These are phyloP conservation scores for Zosterops hypoxanthus DNA, from an alignment of 2,113 vertebrate species.

Conservation along the genomic window DNA sequence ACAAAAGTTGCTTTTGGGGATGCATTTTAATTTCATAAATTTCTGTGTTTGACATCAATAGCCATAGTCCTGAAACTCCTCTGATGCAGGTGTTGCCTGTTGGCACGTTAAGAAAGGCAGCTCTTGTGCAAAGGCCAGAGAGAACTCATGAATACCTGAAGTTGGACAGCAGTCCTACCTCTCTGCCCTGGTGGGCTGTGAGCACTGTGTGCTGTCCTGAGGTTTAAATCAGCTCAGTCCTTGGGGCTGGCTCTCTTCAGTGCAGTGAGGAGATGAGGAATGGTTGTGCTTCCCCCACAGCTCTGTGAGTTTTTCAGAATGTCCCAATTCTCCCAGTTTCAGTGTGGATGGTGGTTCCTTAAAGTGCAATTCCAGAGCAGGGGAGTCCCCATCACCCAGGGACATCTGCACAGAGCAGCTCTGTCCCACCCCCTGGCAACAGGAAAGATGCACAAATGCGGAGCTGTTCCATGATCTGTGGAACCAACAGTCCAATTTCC, in stretches of 20 bases:
- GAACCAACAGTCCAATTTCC: not conserved
- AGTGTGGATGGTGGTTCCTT: not conserved
- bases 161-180: not conserved
- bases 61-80: not conserved
- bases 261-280: not conserved
- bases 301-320: too few relatives aligned
- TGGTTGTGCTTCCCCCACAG: not conserved
- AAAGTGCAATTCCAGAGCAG: not conserved
- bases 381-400: not conserved
- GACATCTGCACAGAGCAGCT: not conserved
- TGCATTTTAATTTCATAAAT: not conserved
- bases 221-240: not conserved
- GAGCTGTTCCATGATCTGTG: not conserved
- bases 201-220: not conserved
- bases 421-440: not conserved
- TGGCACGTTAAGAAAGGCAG: not conserved
- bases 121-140: not conserved
- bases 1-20: not conserved
- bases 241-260: not conserved
- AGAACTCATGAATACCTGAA: not conserved
- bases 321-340: not conserved
- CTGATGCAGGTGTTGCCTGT: not conserved
- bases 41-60: not conserved
- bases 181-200: too few relatives aligned
- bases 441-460: not conserved